Evolutionary conservation across 2,888 invertebrate species (phyloP), one percentile per base, ranked within the genome.

Genomic region (Zaprionus bogoriensis): DNA sequence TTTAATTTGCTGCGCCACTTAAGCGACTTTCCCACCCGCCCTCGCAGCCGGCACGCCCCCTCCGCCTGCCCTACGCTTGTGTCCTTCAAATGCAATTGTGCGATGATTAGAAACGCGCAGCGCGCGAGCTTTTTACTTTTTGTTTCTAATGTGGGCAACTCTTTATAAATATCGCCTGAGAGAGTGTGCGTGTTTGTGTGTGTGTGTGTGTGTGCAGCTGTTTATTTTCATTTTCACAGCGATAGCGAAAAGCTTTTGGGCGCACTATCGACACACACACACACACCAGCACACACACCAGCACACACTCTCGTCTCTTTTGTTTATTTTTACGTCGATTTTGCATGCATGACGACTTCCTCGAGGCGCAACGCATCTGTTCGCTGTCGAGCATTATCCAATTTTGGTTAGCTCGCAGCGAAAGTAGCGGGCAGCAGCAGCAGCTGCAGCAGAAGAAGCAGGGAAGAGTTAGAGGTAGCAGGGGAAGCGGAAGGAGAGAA

Each of bases 11-110:
- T 67, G 67, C 76, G 61, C 67, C 58, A 66, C 72, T 61, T 50
- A 55, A 67, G 63, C 58, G 52, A 64, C 66, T 68, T 64, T 54
- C 30, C 22, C 67, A 17, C 30, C 23, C 53, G 30, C 38, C 32
- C 36, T 27, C 23, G n/a, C 20, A 23, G 12, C n/a, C 14, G 7
- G n/a, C 14, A 10, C 6, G 20, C 19, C 47, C 14, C 5, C 9
- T 23, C 28, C 19, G 20, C 54, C 61, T 17, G 70, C 63, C 67
- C 57, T 74, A 58, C 44, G 55, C 53, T 73, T 47, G 82, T 86
- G 87, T 87, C 87, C 87, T 87, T 87, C 87, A 86, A 87, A 85
- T 86, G 77, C 81, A 88, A 85, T 86, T 85, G 79, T 70, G 79
- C 86, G 82, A 81, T 83, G 84, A 87, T 87, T 87, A 87, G 80